These are phyloP conservation scores for Chondrosia reniformis DNA, from an alignment of 37 sponge, comb jelly and placozoan species.

Conservation along the genomic window DNA sequence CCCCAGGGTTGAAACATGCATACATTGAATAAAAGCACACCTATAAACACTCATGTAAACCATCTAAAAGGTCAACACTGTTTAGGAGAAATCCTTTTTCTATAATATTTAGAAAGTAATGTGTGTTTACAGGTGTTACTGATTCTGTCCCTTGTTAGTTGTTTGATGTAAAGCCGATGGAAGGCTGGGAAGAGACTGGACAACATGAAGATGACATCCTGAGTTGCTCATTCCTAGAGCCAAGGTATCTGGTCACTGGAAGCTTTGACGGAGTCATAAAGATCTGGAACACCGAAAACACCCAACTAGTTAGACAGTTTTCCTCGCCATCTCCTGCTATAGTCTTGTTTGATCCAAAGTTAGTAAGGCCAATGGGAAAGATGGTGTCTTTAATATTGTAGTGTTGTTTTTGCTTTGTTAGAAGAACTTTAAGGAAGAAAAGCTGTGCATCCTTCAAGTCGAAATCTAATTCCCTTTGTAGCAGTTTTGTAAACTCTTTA, in stretches of 20 bases:
- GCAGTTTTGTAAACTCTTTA: conserved; percentile 1
- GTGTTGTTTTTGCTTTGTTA: background rate
- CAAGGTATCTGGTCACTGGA: conserved; percentile 89
- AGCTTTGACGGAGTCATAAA: conserved; percentile 93
- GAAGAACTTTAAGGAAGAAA: conserved; percentile 9
- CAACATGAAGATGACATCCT: conserved; percentile 84
- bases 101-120: too few relatives aligned
- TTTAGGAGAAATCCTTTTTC: too few relatives aligned
- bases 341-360: conserved; percentile 21
- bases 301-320: conserved; percentile 62
- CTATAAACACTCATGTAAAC: too few relatives aligned
- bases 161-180: conserved; percentile 35
- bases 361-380: background rate
- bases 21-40: too few relatives aligned
- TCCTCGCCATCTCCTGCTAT: conserved; percentile 13
- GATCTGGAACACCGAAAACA: conserved; percentile 89
- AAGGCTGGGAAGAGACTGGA: conserved; percentile 44
- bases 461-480: background rate
- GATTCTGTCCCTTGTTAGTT: conserved; percentile 25
- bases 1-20: too few relatives aligned
- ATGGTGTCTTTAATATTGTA: background rate
- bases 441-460: conserved; percentile 17
- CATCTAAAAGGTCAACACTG: too few relatives aligned
- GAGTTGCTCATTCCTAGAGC: conserved; percentile 67
- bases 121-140: background rate